A percentile compares a stretch with the other conserved stretches of the same genome.
These are phyloP conservation scores for Ferrisia virgata DNA, from an alignment of 2,888 invertebrate genomes.

Conservation along the genomic window DNA sequence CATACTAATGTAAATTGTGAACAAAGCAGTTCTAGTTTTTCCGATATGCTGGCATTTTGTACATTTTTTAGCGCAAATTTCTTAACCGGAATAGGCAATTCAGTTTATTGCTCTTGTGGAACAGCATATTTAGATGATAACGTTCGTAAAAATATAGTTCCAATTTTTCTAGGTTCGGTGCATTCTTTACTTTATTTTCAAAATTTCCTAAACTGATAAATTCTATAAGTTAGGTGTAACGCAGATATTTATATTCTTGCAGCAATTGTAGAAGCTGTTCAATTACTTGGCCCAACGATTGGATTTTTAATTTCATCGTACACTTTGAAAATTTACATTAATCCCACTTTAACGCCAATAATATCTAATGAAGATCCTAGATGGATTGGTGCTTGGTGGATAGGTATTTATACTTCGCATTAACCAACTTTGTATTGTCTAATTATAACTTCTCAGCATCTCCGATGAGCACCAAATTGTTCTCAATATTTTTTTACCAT, in stretches of 20 bases:
- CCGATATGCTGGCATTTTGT: neutral
- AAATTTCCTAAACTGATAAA: neutral
- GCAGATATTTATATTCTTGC: no score
- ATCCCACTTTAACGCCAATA: conserved; percentile 51
- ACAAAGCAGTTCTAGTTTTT: neutral
- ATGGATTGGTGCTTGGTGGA: conserved; percentile 61
- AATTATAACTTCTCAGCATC: no score
- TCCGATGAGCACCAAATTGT: no score
- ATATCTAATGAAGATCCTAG: conserved; percentile 55
- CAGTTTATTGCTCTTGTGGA: conserved; percentile 54
- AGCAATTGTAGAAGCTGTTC: neutral
- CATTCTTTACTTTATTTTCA: neutral
- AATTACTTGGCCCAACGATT: conserved; percentile 45
- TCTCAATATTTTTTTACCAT: neutral
- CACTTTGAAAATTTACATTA: conserved; percentile 52
- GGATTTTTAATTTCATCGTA: conserved; percentile 52
- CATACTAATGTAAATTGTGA: neutral
- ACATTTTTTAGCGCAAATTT: conserved; percentile 53
- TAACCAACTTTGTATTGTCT: no score
- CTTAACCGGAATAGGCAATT: conserved; percentile 54
- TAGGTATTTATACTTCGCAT: conserved; percentile 53
- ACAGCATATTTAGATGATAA: conserved; percentile 55
- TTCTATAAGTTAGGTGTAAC: no score
- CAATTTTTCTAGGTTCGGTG: conserved; percentile 50
- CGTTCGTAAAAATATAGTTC: conserved; percentile 50